These are phyloP conservation scores for Lomographa bimaculata DNA, from an alignment of 2,888 invertebrate genomes.

Conservation along the genomic window DNA sequence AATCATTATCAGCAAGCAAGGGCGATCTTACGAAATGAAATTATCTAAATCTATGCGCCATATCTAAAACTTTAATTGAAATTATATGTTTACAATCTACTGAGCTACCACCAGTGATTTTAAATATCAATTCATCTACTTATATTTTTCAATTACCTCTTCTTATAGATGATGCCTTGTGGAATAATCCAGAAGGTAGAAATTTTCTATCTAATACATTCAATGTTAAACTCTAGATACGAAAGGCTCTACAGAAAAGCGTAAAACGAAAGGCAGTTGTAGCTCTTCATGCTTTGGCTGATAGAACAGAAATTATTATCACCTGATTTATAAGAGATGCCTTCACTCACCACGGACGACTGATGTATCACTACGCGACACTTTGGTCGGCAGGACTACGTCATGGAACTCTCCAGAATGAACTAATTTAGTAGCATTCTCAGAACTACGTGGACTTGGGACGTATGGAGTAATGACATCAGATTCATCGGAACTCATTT, in stretches of 20 bases:
- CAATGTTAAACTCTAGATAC: no score
- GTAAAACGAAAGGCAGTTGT: conserved; percentile 44
- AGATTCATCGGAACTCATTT: conserved; percentile 62
- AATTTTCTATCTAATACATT: no score
- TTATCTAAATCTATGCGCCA: no score
- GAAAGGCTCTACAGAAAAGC: conserved; percentile 37
- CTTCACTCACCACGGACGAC: conserved; percentile 83
- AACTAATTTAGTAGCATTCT: conserved; percentile 50
- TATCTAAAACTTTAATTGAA: no score
- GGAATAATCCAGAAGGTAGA: no score
- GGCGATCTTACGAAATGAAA: conserved; percentile 4
- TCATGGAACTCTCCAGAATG: conserved; percentile 84
- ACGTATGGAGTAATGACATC: conserved; percentile 67
- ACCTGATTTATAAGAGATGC: conserved; percentile 81
- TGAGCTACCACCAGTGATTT: no score
- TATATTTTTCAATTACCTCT: no score
- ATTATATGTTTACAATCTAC: no score
- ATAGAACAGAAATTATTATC: conserved; percentile 75
- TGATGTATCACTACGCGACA: conserved; percentile 68
- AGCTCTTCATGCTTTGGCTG: conserved; percentile 74
- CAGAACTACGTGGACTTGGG: conserved; percentile 30
- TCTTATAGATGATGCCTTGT: no score
- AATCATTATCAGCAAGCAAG: conserved; percentile 7
- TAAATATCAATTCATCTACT: no score
- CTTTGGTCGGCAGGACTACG: conserved; percentile 70